These are phyloP conservation scores for Melanotaenia parkinsoni DNA, from an alignment of 2,797 vertebrate genomes.

Conservation along the genomic window DNA sequence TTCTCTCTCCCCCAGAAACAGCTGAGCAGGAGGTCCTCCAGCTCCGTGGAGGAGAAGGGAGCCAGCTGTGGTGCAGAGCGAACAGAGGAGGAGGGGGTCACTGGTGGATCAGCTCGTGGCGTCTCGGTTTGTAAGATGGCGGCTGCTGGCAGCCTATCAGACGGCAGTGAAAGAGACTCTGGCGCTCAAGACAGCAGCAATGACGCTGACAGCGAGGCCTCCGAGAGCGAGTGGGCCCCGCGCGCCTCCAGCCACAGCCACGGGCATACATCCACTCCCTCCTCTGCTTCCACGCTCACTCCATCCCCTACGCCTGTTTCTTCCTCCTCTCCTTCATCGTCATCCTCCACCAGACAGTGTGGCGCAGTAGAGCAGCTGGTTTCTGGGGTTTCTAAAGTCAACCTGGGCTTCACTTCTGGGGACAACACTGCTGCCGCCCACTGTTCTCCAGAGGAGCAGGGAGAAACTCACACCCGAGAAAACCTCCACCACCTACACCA, in stretches of 20 bases:
- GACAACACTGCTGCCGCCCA: conserved; percentile 61
- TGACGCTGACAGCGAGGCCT: conserved; percentile 96
- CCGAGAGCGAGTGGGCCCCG: conserved; percentile 88
- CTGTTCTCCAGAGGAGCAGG: conserved; percentile 73
- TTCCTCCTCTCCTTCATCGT: conserved; percentile 46
- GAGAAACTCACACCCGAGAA: conserved; percentile 72
- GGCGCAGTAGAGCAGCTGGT: conserved; percentile 82
- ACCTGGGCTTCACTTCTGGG: conserved; percentile 75
- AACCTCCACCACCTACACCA: conserved; percentile 77
- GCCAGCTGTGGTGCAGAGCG: conserved; percentile 71
- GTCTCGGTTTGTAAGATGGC: conserved; percentile 66
- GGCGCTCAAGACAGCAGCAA: conserved; percentile 90
- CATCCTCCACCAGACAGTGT: conserved; percentile 59
- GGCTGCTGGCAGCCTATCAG: conserved; percentile 86
- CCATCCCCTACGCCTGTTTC: conserved; percentile 55
- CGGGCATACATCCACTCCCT: conserved; percentile 51
- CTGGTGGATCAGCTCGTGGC: conserved; percentile 65
- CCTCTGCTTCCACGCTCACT: conserved; percentile 64
- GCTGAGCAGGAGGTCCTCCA: conserved; percentile 76
- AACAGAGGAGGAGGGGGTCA: conserved; percentile 70
- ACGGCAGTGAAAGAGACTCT: conserved; percentile 90
- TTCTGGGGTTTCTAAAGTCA: conserved; percentile 86
- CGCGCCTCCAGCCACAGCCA: conserved; percentile 60
- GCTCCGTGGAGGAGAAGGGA: conserved; percentile 80
- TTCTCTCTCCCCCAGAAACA: conserved; percentile 75